Base-by-base conservation (phyloP, 2,797 vertebrate species). In the Cryptoprocta ferox region DNA sequence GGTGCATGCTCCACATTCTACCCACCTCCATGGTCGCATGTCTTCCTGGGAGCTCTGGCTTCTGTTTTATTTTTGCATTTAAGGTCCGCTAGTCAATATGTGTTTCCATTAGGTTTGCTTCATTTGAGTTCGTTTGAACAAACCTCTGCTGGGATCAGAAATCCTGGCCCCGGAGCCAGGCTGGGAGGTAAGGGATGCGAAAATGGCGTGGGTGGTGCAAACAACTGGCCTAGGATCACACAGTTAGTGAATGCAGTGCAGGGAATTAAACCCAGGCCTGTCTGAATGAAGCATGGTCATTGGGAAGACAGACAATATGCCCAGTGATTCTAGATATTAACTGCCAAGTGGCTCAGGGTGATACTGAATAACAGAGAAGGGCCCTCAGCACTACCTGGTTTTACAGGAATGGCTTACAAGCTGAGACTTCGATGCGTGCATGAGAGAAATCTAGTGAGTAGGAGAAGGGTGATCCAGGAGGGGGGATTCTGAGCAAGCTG, bases 361-460 rank as follows among this genome's bases (percentile, higher is more conserved):
- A 37, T n/a, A 2, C 1, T 42, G 16, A 68, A 53, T 5, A 18
- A 35, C 21, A 63, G 50, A 83, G 4, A 53, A 70, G 32, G 59
- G 16, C 1, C 5, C 13, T 35, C 32, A 21, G 15, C 2, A 3
- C 50, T 59, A 6, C 21, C 32, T 59, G 8, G 7, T 66, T 71
- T 83, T 42, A 2, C 3, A 80, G 5, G 2, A 15, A n/a, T 50
- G 35, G 12, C 15, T 81, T 26, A 26, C 24, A 28, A 70, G 61
- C 81, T 66, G 24, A 92, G 15, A 39, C 4, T 42, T 7, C 39
- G 56, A 68, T 79, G 35, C 5, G 0, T 21, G 18, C 39, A 14
- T 28, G 42, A 53, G 48, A 42, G 3, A 0, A 0, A 48, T 53
- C 16, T 8, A 59, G 7, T 2, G 0, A 86, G 9, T 11, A 26